Conservation (phyloP, 2,113 vertebrate genomes). For the Ameiurus melas region DNA sequence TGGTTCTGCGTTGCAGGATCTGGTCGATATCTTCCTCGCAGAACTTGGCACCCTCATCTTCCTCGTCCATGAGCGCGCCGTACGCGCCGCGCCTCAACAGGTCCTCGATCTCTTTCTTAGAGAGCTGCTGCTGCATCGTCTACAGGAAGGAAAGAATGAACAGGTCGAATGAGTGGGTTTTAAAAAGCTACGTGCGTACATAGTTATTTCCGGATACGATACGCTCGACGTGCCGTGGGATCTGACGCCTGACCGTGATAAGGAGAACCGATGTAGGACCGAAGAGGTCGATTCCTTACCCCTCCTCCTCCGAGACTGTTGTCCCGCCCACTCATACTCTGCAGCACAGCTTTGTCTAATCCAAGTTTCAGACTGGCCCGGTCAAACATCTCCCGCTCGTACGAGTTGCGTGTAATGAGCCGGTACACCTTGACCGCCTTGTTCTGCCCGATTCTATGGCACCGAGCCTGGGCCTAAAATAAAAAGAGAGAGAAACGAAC, state of each 20-base stretch:
- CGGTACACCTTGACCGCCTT: slow-evolving; percentile 98
- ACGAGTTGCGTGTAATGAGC: slow-evolving; percentile 94
- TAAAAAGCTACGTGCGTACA: background rate
- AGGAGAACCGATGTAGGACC: too few species aligned
- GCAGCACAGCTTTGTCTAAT: slow-evolving; percentile 94
- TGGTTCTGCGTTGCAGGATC: slow-evolving; percentile 93
- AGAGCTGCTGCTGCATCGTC: slow-evolving; percentile 91
- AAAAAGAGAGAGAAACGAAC: background rate
- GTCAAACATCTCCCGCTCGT: slow-evolving; percentile 98
- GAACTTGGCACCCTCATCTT: slow-evolving; percentile 98
- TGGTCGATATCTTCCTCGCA: slow-evolving; percentile 99
- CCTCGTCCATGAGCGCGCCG: slow-evolving; percentile 98
- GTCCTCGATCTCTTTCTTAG: slow-evolving; percentile 98
- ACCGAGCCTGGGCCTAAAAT: slow-evolving; percentile 92
- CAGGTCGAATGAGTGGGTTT: background rate
- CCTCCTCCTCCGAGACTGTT: slow-evolving; percentile 88
- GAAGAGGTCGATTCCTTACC: slow-evolving; percentile 68
- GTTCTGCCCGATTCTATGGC: slow-evolving; percentile 97
- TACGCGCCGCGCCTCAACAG: slow-evolving; percentile 92
- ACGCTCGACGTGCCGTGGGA: too few species aligned
- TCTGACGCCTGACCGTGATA: background rate
- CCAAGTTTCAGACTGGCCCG: slow-evolving; percentile 95
- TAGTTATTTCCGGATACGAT: background rate
- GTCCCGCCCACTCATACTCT: slow-evolving; percentile 98
- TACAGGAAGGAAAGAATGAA: slow-evolving; percentile 33